These are phyloP conservation scores for Yponomeuta malinellus DNA, from an alignment of 2,888 invertebrate species.

Conservation along the genomic window DNA sequence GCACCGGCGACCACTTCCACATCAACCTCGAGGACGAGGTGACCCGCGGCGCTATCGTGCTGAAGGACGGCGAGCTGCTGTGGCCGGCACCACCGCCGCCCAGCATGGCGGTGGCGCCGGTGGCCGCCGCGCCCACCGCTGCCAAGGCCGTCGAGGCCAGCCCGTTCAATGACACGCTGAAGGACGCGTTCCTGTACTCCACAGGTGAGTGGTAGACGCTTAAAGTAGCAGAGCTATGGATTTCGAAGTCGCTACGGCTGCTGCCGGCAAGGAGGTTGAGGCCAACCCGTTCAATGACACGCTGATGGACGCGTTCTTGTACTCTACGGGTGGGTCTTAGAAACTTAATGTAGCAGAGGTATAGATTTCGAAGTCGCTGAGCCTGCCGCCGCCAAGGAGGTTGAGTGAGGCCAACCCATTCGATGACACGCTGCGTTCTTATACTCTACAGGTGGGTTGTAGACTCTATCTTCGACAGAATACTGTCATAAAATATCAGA, in stretches of 20 bases:
- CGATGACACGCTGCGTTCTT: no score
- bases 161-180: constrained; percentile 82
- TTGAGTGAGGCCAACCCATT: no score
- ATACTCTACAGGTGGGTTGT: no score
- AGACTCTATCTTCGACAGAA: no score
- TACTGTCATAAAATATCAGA: no score
- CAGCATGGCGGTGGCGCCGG: constrained; percentile 64
- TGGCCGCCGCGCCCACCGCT: constrained; percentile 46
- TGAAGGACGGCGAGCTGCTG: constrained; percentile 82
- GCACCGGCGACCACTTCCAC: constrained; percentile 85
- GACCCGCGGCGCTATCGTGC: constrained; percentile 86
- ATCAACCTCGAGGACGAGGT: constrained; percentile 91
- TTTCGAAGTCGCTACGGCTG: no score
- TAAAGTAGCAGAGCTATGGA: no score
- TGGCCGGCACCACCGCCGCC: constrained; percentile 87
- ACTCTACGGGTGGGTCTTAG: constrained; percentile 77
- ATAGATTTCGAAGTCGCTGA: no score
- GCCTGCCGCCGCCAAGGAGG: no score
- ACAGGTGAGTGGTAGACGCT: constrained; percentile 65
- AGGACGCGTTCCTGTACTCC: constrained; percentile 80
- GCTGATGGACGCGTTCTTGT: constrained; percentile 79
- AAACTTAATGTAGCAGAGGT: no score
- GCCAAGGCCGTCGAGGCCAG: constrained; percentile 61
- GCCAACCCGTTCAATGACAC: constrained; percentile 83
- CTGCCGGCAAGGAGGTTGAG: constrained; percentile 41